Base-by-base conservation (phyloP, 2,113 vertebrate species). In the Zapus hudsonius region DNA sequence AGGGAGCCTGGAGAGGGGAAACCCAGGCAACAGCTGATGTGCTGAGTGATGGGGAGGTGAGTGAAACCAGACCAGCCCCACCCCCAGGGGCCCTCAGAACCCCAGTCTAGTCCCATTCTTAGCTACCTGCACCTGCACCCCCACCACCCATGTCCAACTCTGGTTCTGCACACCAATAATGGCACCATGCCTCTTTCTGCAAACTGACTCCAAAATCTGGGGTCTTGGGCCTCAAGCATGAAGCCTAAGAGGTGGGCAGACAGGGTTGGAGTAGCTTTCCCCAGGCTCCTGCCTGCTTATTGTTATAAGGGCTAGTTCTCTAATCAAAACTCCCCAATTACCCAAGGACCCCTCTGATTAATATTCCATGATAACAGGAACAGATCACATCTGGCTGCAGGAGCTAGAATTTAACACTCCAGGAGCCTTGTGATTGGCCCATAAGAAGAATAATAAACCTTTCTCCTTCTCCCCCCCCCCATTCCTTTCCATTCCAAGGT, bases 281-380 rank as follows among this genome's bases (percentile, higher is more conserved):
- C 97, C 92, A 97, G 96, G 95, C 97, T 96, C 96, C 94, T 95
- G 92, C 87, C 42, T 98, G 98, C 98, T 98, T 98, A 98, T 98
- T 98, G 97, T 98, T 98, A 82, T 98, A 98, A 98, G 96, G 91
- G 96, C 96, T 98, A 98, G 98, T 98, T 98, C 97, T 98, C 97
- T 98, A 98, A 98, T 98, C 98, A 98, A 98, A 98, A 98, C 97
- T 98, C 97, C 94, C 85, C 95, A 98, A 98, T 98, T 98, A 98
- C 97, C 98, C 92, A 87, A 97, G 97, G 98, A 96, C 97, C 96
- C 91, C 96, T 97, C 97, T 98, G 98, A 98, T 98, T 98, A 98
- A 98, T 98, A 98, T 98, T 97, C 97, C 98, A 95, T 94, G 97
- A 98, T 98, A 98, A 98, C 97, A 98, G 96, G 95, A 98, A 93